Evolutionary conservation across 2,113 vertebrate genomes (phyloP), one percentile per base, ranked within the genome.

Genomic region (Poeciliopsis occidentalis): DNA sequence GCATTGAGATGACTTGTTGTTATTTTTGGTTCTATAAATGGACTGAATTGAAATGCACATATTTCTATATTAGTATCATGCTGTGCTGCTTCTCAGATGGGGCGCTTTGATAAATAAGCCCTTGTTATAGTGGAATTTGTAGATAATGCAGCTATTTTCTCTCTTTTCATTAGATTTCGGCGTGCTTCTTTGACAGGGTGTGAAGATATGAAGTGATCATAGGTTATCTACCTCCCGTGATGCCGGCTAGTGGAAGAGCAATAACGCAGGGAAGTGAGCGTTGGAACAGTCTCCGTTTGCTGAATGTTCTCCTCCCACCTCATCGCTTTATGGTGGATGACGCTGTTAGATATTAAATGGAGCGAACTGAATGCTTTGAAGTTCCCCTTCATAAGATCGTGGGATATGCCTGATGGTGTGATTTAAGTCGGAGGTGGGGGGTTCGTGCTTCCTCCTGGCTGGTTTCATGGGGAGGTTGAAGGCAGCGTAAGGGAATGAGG

Each of bases 291-390:
- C 64, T 72, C 64, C 64, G 69, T 77, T 83, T 84, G 70, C 75
- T 31, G 69, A 80, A 72, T 62, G 74, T 71, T 79, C 61, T 75
- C 84, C 87, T 83, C 87, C 83, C 68, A 79, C 80, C 76, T 87
- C 75, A 75, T 81, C 82, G 79, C 84, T 89, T 86, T 78, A 89
- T 80, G 82, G 86, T 64, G 76, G 84, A 85, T 85, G 82, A 87
- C 83, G 77, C 81, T 76, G 32, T 65, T 87, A 80, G 88, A 84
- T 90, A 87, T 84, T 67, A 85, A 89, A 89, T 61, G 69, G 76
- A 68, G 75, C 72, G 84, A 79, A 39, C 8, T 70, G 85, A 86
- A 86, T 1, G 51, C 87, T 88, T 87, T 89, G 89, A 92, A 73
- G 74, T 81, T 74, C 83, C 64, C 61, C 73, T 76, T 75, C 74